These are phyloP conservation scores for Gandaritis pyraliata DNA, from an alignment of 2,888 invertebrate genomes.

Conservation along the genomic window DNA sequence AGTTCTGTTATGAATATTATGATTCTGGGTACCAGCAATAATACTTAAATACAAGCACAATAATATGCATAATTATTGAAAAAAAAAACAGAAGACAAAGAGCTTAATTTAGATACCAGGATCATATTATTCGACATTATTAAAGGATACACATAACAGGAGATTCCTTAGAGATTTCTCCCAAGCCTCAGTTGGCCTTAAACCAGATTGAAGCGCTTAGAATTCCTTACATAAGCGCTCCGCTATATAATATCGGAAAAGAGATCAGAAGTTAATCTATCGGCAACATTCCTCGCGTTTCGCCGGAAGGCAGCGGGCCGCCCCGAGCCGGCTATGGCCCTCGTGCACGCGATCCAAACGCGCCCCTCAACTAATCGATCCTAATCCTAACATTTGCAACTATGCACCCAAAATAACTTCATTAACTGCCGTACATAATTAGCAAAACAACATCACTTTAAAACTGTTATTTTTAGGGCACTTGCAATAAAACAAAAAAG, in stretches of 20 bases:
- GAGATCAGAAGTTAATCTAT: constrained; percentile 85
- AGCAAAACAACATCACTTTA: neutral
- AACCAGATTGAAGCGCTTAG: constrained; percentile 80
- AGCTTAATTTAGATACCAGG: constrained; percentile 31
- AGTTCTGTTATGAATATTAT: too few relatives aligned
- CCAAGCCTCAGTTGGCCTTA: constrained; percentile 71
- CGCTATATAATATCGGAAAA: constrained; percentile 81
- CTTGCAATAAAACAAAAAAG: neutral
- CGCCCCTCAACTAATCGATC: constrained; percentile 73
- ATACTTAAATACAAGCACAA: neutral
- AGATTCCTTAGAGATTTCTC: constrained; percentile 56
- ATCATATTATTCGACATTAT: constrained; percentile 37
- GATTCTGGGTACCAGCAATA: too few relatives aligned
- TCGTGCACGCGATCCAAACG: constrained; percentile 71
- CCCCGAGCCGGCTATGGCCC: constrained; percentile 58
- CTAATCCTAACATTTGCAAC: constrained; percentile 69
- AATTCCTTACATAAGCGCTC: constrained; percentile 81
- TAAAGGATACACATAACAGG: constrained; percentile 40
- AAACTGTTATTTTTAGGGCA: too few relatives aligned
- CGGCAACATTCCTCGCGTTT: constrained; percentile 83
- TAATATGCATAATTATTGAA: too few relatives aligned
- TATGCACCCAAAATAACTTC: constrained; percentile 54
- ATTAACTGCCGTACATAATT: constrained; percentile 21
- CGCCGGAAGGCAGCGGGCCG: constrained; percentile 78
- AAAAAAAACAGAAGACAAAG: constrained; percentile 1